Evolutionary conservation across 2,797 vertebrate species (phyloP).

Genomic region (Poeciliopsis infans): DNA sequence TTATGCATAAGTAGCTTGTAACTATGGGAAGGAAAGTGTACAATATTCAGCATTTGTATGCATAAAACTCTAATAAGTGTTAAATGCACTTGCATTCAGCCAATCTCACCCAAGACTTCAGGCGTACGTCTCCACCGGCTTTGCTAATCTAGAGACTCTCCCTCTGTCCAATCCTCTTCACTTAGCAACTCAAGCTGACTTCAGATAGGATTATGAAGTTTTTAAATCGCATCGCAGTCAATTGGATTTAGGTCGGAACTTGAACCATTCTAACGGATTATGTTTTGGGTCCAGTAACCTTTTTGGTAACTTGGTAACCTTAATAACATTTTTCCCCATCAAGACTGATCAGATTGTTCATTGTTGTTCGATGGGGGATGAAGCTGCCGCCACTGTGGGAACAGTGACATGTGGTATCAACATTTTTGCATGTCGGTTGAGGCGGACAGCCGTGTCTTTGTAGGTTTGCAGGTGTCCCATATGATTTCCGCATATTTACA

Average conservation of each 20-base stretch:
- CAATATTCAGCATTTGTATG: not conserved
- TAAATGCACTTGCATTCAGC: not conserved
- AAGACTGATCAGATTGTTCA: not conserved
- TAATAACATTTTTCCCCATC: not conserved
- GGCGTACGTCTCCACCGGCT: not conserved
- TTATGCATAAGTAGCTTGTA: not conserved
- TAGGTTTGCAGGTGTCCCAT: not conserved
- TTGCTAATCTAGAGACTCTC: not conserved
- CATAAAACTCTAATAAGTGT: not conserved
- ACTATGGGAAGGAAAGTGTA: not conserved
- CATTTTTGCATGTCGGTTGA: not conserved
- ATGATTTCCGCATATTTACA: not conserved
- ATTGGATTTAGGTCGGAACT: not conserved
- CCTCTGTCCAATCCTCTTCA: not conserved
- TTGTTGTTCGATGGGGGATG: not conserved
- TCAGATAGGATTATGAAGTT: not conserved
- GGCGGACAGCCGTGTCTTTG: not conserved
- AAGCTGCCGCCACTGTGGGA: not conserved
- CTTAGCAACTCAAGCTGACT: not conserved
- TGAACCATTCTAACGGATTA: not conserved
- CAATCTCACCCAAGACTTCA: not conserved
- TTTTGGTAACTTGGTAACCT: not conserved
- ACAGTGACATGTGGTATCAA: not conserved
- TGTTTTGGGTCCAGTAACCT: not conserved
- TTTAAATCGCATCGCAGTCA: not conserved